Percentiles rank a stretch among this genome's conserved stretches.
phyloP scores from a whole-genome alignment of 64 coral and sea anemone species.

The Actinia equina region DNA sequence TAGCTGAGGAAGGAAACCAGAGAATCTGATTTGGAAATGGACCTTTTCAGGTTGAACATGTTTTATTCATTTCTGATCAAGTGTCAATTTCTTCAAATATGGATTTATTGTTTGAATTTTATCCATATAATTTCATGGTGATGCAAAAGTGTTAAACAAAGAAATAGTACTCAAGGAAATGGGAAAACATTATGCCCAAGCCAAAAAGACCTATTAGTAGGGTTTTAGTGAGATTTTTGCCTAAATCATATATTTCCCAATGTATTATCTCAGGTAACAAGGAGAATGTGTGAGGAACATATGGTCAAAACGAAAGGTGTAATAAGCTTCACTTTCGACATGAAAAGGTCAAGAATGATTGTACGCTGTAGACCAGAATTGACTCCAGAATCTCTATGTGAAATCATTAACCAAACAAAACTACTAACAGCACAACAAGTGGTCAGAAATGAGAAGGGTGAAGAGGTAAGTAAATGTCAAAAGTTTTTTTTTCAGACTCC shows the following conservation, averaged over 20 bases:
- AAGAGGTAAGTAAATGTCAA: slow-evolving; percentile 56
- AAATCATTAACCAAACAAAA: slow-evolving; percentile 68
- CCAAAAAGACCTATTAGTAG: too few species aligned
- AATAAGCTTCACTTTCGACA: slow-evolving; percentile 91
- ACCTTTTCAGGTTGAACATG: too few species aligned
- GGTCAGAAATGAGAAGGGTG: slow-evolving; percentile 85
- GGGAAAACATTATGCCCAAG: too few species aligned
- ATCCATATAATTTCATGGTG: too few species aligned
- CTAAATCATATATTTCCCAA: background rate
- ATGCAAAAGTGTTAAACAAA: too few species aligned
- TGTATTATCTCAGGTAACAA: slow-evolving; percentile 51
- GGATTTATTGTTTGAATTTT: too few species aligned
- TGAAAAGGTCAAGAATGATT: slow-evolving; percentile 69
- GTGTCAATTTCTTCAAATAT: too few species aligned
- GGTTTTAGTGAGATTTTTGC: too few species aligned
- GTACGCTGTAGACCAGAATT: slow-evolving; percentile 68
- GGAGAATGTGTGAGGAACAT: slow-evolving; percentile 89
- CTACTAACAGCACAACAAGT: slow-evolving; percentile 84
- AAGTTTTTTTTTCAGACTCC: background rate
- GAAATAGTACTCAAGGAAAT: too few species aligned
- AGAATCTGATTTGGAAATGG: too few species aligned
- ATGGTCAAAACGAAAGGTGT: slow-evolving; percentile 73
- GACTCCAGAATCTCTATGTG: slow-evolving; percentile 51
- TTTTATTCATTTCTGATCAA: too few species aligned
- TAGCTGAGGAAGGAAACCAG: too few species aligned